Base-by-base conservation (phyloP, 1,140 invertebrate species). In the Tetramorium alpestre region DNA sequence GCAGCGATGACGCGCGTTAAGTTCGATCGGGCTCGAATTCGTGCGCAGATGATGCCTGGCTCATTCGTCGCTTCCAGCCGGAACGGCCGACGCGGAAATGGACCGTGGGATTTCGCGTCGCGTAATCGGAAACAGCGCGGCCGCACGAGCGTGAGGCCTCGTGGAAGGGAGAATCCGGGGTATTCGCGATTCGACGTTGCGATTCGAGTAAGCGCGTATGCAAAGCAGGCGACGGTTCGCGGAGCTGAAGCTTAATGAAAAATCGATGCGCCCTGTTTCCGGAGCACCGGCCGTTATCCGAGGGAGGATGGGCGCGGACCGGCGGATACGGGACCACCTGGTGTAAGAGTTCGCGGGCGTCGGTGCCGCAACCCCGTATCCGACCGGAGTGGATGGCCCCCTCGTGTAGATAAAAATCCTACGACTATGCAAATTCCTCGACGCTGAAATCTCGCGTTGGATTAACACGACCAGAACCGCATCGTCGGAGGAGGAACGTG, bases 391-490 rank as follows among this genome's bases (percentile, higher is more conserved):
- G 60, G 81, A 82, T 86, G 86, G 62, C 51, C 84, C 84, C 65
- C 78, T 70, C 64, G 80, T 81, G 87, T 88, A 33, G 88, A 92
- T 90, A 92, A 92, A 92, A 92, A 92, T 91, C 86, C 73, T 58
- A 67, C 89, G 78, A 87, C 88, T 92, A 92, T 92, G 92, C 89
- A 92, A 92, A 92, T 92, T 91, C 85, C 89, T 72, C 64, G 70
- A 44, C 41, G 86, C 70, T 89, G 86, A 90, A 91, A 89, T 85
- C 87, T 86, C 77, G 58, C 51, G 85, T 70, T 86, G 91, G 89
- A 92, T 92, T 91, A 92, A 92, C 90, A 91, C 72, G 60, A 67
- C 25, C 44, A 4, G 38, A 51, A 56, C 16, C 25, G 18, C 78
- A 22, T 49, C 60, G 77, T 47, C 80, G 60, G 56, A n/a, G 49